Evolutionary conservation across 2,888 invertebrate species (phyloP).

Genomic region (Leucania comma): DNA sequence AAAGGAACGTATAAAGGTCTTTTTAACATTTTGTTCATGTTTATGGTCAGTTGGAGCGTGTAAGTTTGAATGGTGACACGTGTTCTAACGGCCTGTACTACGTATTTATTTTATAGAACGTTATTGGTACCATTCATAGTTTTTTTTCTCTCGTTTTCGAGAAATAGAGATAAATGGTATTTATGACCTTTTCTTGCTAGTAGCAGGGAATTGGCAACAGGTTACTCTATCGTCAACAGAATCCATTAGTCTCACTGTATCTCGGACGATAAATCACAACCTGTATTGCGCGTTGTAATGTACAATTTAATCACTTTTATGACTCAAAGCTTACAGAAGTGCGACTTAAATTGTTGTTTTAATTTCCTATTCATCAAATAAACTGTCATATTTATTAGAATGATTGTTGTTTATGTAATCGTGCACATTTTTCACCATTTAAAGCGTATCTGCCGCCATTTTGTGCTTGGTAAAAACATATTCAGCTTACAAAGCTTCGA

Average conservation of each 20-base stretch:
- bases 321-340: constrained; percentile 26
- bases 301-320: constrained; percentile 39
- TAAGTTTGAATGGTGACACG: constrained; percentile 54
- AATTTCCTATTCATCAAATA: constrained; percentile 43
- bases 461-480: constrained; percentile 64
- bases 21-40: constrained; percentile 57
- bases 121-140: constrained; percentile 22
- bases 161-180: constrained; percentile 19
- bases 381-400: constrained; percentile 39
- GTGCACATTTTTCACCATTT: constrained; percentile 62
- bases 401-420: constrained; percentile 56
- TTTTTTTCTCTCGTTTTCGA: constrained; percentile 16
- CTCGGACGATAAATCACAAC: constrained; percentile 47
- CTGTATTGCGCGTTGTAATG: constrained; percentile 22
- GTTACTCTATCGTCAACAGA: constrained; percentile 48
- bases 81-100: constrained; percentile 33
- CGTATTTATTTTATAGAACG: constrained; percentile 43
- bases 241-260: constrained; percentile 54
- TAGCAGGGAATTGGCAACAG: constrained; percentile 53
- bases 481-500: constrained; percentile 67
- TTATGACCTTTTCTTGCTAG: constrained; percentile 13
- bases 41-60: constrained; percentile 62
- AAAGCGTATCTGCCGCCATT: constrained; percentile 60
- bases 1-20: constrained; percentile 59
- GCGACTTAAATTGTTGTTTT: constrained; percentile 23